Evolutionary conservation across 2,888 invertebrate genomes (phyloP).

Genomic region (Clistopyga incitator): DNA sequence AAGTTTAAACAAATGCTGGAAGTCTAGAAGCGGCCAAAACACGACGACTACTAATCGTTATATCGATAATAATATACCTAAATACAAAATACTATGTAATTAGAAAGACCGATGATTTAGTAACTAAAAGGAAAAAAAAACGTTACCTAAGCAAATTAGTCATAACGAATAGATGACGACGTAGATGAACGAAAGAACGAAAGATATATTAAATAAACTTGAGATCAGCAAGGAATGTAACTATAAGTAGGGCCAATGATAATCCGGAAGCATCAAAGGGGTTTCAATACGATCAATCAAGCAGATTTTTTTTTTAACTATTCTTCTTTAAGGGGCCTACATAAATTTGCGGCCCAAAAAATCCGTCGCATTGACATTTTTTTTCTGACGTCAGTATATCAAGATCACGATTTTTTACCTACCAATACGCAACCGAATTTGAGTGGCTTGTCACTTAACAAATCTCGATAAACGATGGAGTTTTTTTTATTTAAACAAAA

Average conservation of each 20-base stretch:
- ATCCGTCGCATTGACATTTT: no score
- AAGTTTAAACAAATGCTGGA: constrained; percentile 56
- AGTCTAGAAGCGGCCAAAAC: constrained; percentile 82
- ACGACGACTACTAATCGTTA: constrained; percentile 67
- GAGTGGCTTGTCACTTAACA: no score
- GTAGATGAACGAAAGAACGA: constrained; percentile 32
- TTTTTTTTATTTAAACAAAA: no score
- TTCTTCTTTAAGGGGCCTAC: no score
- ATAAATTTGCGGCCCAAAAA: no score
- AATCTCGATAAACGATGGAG: no score
- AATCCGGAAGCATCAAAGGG: not conserved
- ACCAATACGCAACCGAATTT: no score
- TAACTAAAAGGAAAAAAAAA: constrained; percentile 36
- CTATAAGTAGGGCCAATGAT: not conserved
- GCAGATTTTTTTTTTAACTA: not conserved
- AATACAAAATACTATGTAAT: constrained; percentile 53
- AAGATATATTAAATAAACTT: not conserved
- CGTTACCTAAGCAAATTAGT: constrained; percentile 57
- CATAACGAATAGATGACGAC: constrained; percentile 38
- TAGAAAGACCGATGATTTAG: constrained; percentile 46
- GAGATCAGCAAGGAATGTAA: constrained; percentile 8
- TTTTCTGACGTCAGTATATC: no score
- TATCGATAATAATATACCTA: constrained; percentile 74
- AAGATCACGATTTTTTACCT: no score
- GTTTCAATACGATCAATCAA: not conserved